Base-by-base conservation (phyloP, 1,140 invertebrate genomes). In the Cotesia chilonis region DNA sequence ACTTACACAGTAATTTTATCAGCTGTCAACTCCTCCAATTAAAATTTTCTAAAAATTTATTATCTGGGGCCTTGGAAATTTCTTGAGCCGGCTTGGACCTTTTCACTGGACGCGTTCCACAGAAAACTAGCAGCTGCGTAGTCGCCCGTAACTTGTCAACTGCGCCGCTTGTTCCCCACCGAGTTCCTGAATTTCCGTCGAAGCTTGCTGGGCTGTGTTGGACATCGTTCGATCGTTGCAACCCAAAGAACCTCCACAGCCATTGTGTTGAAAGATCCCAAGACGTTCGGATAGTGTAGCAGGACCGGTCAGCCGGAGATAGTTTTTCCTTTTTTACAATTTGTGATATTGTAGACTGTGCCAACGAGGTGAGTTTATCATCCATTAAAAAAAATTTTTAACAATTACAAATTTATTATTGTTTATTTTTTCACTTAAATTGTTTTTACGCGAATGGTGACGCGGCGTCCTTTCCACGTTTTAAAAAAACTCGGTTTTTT, bases 261-360 rank as follows among this genome's bases (percentile, higher is more conserved):
- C 85, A 87, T 87, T 87, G 85, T 84, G 85, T 82, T 81, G 82
- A 84, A 86, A 85, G 83, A 81, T 81, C 66, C 75, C 78, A 77
- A 70, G 78, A 76, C 77, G 82, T 76, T 79, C 79, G 83, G 84
- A 79, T 85, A 84, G 85, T 85, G 83, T 73, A 81, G 80, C 80
- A 84, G 81, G 82, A 81, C 79, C 74, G 77, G 71, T 68, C 47
- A 17, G 60, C 66, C 73, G 65, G 72, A 79, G 81, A 82, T 84
- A 85, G 86, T 87, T 86, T 83, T 81, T 81, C 84, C 79, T 81
- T 74, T 81, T 79, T 81, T 82, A 81, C 83, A 83, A 80, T 84
- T 79, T 87, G 85, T 87, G 85, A 87, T 87, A 87, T 81, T 84
- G 17, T 80, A 85, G 81, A 84, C 79, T 86, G 85, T 86, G 86